These are phyloP conservation scores for Nipponacmea schrenckii DNA, from an alignment of 2,888 invertebrate genomes.

Conservation along the genomic window DNA sequence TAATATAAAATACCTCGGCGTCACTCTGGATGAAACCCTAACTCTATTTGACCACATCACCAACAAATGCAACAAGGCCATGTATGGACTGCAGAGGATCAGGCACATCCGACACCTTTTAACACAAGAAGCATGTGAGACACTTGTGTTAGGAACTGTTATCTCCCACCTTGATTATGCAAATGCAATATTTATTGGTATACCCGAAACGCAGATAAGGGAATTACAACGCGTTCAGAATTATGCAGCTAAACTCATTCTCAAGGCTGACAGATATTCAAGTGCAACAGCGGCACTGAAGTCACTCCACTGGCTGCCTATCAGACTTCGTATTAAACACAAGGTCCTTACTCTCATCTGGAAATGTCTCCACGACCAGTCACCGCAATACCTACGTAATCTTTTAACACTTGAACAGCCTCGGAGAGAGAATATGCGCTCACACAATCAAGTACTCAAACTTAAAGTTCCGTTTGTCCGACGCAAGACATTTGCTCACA, in stretches of 20 bases:
- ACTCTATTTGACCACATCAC: no score
- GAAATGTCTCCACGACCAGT: background rate
- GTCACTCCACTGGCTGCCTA: background rate
- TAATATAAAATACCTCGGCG: no score
- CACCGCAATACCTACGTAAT: no score
- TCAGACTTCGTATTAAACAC: background rate
- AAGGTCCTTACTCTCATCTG: background rate
- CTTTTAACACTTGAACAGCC: no score
- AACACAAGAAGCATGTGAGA: no score
- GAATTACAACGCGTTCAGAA: background rate
- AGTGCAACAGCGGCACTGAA: background rate
- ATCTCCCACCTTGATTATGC: background rate
- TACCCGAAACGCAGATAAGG: background rate
- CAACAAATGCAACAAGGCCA: no score
- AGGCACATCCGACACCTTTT: no score
- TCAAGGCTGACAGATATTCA: background rate
- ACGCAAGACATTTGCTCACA: no score
- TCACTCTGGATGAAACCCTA: no score
- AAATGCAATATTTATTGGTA: background rate
- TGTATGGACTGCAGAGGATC: no score
- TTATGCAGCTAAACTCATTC: background rate
- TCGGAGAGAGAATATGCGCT: background rate
- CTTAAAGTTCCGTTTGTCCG: background rate
- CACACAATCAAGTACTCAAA: no score
- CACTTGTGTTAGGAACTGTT: background rate